Conservation (phyloP, 2,113 vertebrate genomes). For the Saccopteryx bilineata region DNA sequence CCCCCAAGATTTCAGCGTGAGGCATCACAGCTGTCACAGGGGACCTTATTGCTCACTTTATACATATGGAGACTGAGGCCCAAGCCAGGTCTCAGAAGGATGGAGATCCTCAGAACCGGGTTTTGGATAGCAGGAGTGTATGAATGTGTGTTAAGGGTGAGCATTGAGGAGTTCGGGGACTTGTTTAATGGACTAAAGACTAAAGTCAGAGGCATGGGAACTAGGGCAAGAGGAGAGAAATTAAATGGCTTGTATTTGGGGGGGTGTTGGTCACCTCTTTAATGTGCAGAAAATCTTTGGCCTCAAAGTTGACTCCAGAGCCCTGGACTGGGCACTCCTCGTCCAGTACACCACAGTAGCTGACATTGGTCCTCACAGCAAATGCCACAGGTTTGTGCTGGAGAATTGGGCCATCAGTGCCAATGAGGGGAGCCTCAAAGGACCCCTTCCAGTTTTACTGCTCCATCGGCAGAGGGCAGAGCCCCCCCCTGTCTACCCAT, state of each 20-base stretch:
- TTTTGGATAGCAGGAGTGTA: neutral
- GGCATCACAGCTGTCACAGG: neutral
- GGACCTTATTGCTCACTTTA: neutral
- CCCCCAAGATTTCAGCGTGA: neutral
- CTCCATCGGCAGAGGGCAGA: neutral
- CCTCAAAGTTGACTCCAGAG: constrained; percentile 97
- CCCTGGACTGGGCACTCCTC: constrained; percentile 98
- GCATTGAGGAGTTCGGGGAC: neutral
- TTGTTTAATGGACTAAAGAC: neutral
- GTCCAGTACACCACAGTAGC: constrained; percentile 96
- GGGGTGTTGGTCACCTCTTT: constrained; percentile 93
- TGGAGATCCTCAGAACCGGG: neutral
- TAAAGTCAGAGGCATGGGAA: neutral
- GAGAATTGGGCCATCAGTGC: neutral
- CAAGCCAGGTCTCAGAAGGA: neutral
- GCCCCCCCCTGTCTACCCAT: neutral
- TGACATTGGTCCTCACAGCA: constrained; percentile 97
- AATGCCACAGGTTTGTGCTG: constrained; percentile 97
- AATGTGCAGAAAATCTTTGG: constrained; percentile 99
- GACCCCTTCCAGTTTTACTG: neutral
- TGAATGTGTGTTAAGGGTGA: neutral
- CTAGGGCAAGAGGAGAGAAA: neutral
- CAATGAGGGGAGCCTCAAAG: neutral
- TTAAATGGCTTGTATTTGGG: neutral
- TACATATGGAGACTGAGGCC: neutral